Base-by-base conservation (phyloP, 1,140 invertebrate species). In the Subanguina moxae region DNA sequence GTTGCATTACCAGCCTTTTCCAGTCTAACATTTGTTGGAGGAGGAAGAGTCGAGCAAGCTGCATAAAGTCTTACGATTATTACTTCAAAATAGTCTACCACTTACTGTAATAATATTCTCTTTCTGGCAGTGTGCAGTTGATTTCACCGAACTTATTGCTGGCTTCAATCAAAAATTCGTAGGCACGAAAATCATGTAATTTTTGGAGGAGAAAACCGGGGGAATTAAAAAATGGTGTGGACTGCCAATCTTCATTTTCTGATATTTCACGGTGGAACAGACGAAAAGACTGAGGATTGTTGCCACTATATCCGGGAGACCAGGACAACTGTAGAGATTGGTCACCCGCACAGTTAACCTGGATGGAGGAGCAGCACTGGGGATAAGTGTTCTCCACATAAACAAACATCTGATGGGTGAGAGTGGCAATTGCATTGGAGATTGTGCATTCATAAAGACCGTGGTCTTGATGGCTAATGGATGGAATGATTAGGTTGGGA, bases 381-480 rank as follows among this genome's bases (percentile, higher is more conserved):
- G 78, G 78, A 43, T 59, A 64, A 0, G 77, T 73, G 23, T 70
- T 63, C 69, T 74, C 19, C 19, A 80, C 76, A 30, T 56, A 62
- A 7, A 76, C 48, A n/a, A 48, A 48, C n/a, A 76, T 43, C 13
- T 76, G 62, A 15, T 64, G 57, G 30, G 57, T 63, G 21, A 78
- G 30, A 0, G 79, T 78, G 0, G 68, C 79, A 1, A 80, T 66
- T 15, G 76, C 64, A 70, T 79, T 80, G 15, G 71, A 45, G 15
- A 80, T 42, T 42, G 80, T 59, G 57, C 78, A 80, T 32, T 80
- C 70, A 52, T 80, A 80, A 15, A 68, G 1, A 30, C 78, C 78
- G 45, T 80, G 66, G 63, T 80, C 80, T n/a, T 46, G 23, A 58
- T 80, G 72, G 11, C 5, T 13, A 58, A 21, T 43, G 8, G 1